Conservation (phyloP, 1,140 invertebrate species). For the Scaptomyza graminum region DNA sequence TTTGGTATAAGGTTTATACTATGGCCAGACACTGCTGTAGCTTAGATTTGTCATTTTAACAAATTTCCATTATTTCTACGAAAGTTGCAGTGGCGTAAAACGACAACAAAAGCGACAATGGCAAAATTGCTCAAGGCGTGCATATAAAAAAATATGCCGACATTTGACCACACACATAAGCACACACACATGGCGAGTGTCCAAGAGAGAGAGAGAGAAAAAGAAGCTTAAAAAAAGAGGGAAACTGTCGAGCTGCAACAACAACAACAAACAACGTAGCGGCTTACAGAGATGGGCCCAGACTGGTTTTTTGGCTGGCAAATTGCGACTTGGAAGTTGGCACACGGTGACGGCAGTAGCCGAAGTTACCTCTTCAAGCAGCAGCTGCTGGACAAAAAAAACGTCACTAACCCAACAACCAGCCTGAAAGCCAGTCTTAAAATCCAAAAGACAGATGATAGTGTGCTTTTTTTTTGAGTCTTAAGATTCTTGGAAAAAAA, state of each 20-base stretch:
- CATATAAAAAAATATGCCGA: constrained; percentile 66
- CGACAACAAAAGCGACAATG: constrained; percentile 50
- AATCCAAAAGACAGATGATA: constrained; percentile 53
- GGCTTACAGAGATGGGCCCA: constrained; percentile 64
- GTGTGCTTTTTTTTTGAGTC: constrained; percentile 44
- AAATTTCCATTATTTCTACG: constrained; percentile 60
- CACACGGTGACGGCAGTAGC: constrained; percentile 37
- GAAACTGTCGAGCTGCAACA: constrained; percentile 50
- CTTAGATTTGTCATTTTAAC: constrained; percentile 59
- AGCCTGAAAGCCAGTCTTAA: constrained; percentile 32
- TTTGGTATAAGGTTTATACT: too few species aligned
- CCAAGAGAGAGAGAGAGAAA: constrained; percentile 3
- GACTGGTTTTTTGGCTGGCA: constrained; percentile 73
- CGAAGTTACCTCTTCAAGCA: constrained; percentile 30
- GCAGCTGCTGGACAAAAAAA: constrained; percentile 37
- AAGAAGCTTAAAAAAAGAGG: constrained; percentile 36
- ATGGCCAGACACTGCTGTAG: neutral
- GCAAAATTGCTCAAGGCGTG: constrained; percentile 68
- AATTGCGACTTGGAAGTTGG: constrained; percentile 52
- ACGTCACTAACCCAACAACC: constrained; percentile 32
- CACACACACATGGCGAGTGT: constrained; percentile 9
- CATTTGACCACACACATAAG: constrained; percentile 71
- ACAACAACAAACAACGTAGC: constrained; percentile 25
- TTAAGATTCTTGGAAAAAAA: constrained; percentile 74
- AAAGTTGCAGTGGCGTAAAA: constrained; percentile 39